Conservation (phyloP, 2,888 invertebrate species). For the Hipparchia semele region DNA sequence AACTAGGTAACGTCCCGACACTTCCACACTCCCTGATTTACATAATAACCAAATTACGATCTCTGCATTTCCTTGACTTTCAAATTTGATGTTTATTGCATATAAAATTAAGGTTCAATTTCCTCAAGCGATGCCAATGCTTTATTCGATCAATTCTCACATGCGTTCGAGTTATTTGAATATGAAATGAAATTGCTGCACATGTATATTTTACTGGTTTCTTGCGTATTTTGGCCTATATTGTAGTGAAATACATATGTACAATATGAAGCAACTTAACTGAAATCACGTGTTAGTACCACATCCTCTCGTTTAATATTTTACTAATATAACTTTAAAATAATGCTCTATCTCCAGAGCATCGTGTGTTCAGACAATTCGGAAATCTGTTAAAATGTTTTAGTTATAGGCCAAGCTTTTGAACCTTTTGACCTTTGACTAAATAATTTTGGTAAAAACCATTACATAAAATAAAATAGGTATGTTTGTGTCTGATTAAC, state of each 20-base stretch:
- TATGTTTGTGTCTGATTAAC: too few relatives aligned
- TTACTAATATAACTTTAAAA: too few relatives aligned
- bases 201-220: constrained; percentile 10
- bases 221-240: not conserved
- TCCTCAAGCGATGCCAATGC: constrained; percentile 45
- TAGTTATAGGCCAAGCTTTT: too few relatives aligned
- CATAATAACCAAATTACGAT: constrained; percentile 74
- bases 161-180: constrained; percentile 68
- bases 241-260: not conserved
- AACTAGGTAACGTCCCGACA: constrained; percentile 70
- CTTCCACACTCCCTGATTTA: constrained; percentile 74
- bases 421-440: too few relatives aligned
- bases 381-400: too few relatives aligned
- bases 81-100: constrained; percentile 56
- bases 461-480: too few relatives aligned
- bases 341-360: too few relatives aligned
- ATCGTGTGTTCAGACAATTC: too few relatives aligned
- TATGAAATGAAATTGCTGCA: constrained; percentile 53
- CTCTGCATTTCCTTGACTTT: constrained; percentile 49
- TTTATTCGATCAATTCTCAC: constrained; percentile 67
- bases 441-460: too few relatives aligned
- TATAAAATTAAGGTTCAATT: constrained; percentile 48
- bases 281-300: not conserved
- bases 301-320: too few relatives aligned
- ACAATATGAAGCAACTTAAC: not conserved